Percentiles rank a stretch among this genome's conserved stretches.
Evolutionary conservation across 2,888 invertebrate genomes (phyloP).

Genomic region (Ceratothoa steindachneri): DNA sequence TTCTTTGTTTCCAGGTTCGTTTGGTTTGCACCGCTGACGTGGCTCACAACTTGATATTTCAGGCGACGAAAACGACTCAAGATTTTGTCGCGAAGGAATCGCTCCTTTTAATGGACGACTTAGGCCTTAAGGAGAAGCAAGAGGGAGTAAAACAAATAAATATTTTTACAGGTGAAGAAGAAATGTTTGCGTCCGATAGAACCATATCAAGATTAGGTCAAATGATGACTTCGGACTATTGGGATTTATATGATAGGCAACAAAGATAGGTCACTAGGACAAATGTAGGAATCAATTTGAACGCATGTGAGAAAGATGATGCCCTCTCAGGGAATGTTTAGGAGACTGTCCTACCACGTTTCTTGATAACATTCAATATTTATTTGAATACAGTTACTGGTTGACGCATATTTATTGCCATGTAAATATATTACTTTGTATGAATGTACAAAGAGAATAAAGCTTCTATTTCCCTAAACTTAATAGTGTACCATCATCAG

Average conservation of each 20-base stretch:
- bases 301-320: too few species aligned
- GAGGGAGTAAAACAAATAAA: slow-evolving; percentile 58
- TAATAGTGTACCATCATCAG: too few species aligned
- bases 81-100: slow-evolving; percentile 66
- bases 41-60: slow-evolving; percentile 71
- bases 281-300: too few species aligned
- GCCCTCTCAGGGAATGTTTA: too few species aligned
- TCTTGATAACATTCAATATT: too few species aligned
- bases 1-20: slow-evolving; percentile 62
- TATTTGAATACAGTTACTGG: too few species aligned
- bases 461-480: too few species aligned
- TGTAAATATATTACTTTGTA: too few species aligned
- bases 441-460: too few species aligned
- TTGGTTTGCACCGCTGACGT: slow-evolving; percentile 80
- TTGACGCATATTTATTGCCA: too few species aligned
- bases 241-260: slow-evolving; percentile 69
- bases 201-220: slow-evolving; percentile 88
- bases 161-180: slow-evolving; percentile 96
- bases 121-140: slow-evolving; percentile 66
- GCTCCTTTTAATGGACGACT: slow-evolving; percentile 89
- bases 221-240: slow-evolving; percentile 94
- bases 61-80: slow-evolving; percentile 51
- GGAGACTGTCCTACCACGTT: too few species aligned
- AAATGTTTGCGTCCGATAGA: slow-evolving; percentile 92
- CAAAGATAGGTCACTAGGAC: too few species aligned